These are phyloP conservation scores for Pogonognathellus flavescens DNA, from an alignment of 1,140 invertebrate species.

Conservation along the genomic window DNA sequence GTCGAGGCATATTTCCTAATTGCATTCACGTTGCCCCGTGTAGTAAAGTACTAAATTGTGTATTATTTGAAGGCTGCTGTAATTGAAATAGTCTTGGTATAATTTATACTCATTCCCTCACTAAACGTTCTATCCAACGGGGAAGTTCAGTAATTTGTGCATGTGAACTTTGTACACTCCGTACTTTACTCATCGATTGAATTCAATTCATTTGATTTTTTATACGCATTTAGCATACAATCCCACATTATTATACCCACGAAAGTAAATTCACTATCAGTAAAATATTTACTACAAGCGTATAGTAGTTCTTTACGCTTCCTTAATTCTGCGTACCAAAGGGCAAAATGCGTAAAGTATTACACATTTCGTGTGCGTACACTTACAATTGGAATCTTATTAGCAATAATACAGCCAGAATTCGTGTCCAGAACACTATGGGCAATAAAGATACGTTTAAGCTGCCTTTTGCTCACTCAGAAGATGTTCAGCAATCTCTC, in stretches of 20 bases:
- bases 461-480: background rate
- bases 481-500: background rate
- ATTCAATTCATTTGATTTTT: constrained; percentile 34
- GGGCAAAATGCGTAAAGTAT: too few species aligned
- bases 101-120: background rate
- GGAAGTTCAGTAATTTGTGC: background rate
- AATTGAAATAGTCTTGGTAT: background rate
- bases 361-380: background rate
- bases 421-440: constrained; percentile 4
- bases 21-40: too few species aligned
- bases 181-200: background rate
- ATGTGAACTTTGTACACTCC: constrained; percentile 14
- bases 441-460: background rate
- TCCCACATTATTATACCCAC: too few species aligned
- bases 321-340: too few species aligned
- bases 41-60: too few species aligned
- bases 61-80: background rate
- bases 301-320: too few species aligned
- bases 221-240: background rate
- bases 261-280: too few species aligned
- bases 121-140: constrained; percentile 17
- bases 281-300: too few species aligned
- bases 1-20: background rate
- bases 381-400: background rate
- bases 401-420: background rate